These are phyloP conservation scores for Pangasius djambal DNA, from an alignment of 2,797 vertebrate genomes.

Conservation along the genomic window DNA sequence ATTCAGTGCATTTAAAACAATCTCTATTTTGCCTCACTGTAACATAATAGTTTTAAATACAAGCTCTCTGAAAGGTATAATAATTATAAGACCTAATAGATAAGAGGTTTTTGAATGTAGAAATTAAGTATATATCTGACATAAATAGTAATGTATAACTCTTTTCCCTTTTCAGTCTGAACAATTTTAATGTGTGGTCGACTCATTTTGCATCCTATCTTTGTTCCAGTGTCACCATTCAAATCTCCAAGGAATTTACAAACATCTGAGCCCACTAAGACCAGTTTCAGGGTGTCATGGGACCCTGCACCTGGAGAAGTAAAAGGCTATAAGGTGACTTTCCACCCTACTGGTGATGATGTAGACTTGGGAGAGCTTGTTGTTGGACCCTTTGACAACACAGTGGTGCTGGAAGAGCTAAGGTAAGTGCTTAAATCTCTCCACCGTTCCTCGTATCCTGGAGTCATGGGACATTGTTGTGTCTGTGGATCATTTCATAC, in stretches of 20 bases:
- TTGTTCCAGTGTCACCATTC: constrained; percentile 82
- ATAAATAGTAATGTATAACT: background rate
- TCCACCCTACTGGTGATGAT: constrained; percentile 85
- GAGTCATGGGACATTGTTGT: background rate
- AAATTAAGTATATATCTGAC: background rate
- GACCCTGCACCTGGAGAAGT: constrained; percentile 91
- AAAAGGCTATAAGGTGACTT: constrained; percentile 93
- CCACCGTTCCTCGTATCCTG: background rate
- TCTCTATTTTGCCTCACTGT: background rate
- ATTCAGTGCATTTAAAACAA: no score
- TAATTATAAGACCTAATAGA: background rate
- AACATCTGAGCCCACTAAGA: constrained; percentile 93
- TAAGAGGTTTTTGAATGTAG: background rate
- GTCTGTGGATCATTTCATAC: background rate
- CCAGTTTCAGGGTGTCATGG: constrained; percentile 97
- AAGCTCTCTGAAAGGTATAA: no score
- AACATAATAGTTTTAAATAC: background rate
- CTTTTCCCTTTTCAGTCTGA: background rate
- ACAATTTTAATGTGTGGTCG: background rate
- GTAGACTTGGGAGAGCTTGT: constrained; percentile 83
- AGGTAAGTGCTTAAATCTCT: constrained; percentile 75
- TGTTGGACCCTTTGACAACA: constrained; percentile 95
- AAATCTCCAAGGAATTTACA: constrained; percentile 93
- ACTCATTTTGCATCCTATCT: background rate
- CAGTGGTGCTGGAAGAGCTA: constrained; percentile 94